Percentiles rank a stretch among this genome's conserved stretches.
Conservation (phyloP, 1,140 invertebrate species). For the Pseudomyrmex sp. region DNA sequence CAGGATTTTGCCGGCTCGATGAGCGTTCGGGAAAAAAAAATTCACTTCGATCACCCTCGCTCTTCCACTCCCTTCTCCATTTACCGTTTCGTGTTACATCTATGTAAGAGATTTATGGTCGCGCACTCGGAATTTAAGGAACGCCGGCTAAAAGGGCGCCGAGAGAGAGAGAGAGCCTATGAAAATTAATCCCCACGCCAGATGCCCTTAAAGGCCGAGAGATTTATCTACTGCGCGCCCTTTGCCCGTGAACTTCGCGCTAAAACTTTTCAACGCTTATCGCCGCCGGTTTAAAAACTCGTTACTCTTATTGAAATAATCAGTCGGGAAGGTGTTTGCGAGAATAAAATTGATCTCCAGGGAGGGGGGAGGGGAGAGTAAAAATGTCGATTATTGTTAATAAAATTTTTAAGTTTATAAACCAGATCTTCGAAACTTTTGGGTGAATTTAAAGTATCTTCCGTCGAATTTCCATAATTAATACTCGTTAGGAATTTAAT, state of each 20-base stretch:
- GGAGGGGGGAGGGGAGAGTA: too few relatives aligned
- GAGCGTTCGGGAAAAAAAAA: conserved; percentile 31
- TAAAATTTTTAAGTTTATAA: background rate
- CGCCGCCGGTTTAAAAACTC: conserved; percentile 45
- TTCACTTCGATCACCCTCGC: background rate
- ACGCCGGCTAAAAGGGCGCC: conserved; percentile 54
- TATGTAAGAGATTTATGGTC: conserved; percentile 13
- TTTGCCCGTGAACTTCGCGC: conserved; percentile 51
- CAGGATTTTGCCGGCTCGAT: conserved; percentile 33
- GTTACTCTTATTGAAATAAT: conserved; percentile 49
- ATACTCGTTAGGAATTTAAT: background rate
- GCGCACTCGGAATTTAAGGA: conserved; percentile 56
- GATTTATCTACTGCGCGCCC: conserved; percentile 54
- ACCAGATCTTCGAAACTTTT: background rate
- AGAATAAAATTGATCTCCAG: background rate
- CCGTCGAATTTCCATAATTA: background rate
- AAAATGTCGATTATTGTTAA: conserved; percentile 6
- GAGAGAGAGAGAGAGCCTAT: conserved; percentile 35
- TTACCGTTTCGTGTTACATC: background rate
- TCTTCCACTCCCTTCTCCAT: too few relatives aligned
- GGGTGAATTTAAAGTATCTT: background rate
- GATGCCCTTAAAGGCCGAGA: conserved; percentile 58
- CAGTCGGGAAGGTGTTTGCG: background rate
- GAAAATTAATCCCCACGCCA: conserved; percentile 60
- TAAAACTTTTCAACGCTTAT: conserved; percentile 36